Evolutionary conservation across 2,888 invertebrate species (phyloP).

Genomic region (Drosophila vallismaia): DNA sequence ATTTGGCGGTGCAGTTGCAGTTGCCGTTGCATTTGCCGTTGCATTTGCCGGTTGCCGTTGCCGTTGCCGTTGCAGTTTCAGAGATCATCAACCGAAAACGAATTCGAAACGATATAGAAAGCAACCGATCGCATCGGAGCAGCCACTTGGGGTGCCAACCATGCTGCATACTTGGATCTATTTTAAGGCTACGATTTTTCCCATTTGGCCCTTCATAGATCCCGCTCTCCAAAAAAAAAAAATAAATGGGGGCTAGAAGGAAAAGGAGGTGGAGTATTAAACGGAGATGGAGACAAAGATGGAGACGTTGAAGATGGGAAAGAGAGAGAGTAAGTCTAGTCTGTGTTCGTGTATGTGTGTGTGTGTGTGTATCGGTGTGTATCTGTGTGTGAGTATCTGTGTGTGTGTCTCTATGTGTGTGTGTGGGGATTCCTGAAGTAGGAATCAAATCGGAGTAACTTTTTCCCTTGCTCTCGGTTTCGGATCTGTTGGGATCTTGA

Average conservation of each 20-base stretch:
- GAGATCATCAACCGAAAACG: conserved; percentile 1
- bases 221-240: conserved; percentile 10
- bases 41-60: neutral
- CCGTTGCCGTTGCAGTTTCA: neutral
- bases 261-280: too few relatives aligned
- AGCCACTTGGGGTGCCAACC: conserved; percentile 49
- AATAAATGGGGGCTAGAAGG: neutral
- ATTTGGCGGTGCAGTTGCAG: neutral
- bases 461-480: conserved; percentile 47
- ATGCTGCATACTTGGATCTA: conserved; percentile 59
- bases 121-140: conserved; percentile 29
- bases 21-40: conserved; percentile 29
- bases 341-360: neutral
- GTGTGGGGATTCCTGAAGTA: conserved; percentile 26
- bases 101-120: conserved; percentile 1
- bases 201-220: conserved; percentile 68
- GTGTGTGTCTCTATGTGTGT: conserved; percentile 7
- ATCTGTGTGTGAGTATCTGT: conserved; percentile 8
- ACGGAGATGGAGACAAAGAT: neutral
- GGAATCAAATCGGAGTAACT: conserved; percentile 44
- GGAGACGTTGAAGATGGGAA: neutral
- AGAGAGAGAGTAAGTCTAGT: conserved; percentile 1
- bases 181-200: conserved; percentile 75
- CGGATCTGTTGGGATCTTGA: conserved; percentile 43
- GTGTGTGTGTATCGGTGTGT: neutral